Conservation (phyloP, 2,888 invertebrate genomes). For the Erpobdella octoculata region DNA sequence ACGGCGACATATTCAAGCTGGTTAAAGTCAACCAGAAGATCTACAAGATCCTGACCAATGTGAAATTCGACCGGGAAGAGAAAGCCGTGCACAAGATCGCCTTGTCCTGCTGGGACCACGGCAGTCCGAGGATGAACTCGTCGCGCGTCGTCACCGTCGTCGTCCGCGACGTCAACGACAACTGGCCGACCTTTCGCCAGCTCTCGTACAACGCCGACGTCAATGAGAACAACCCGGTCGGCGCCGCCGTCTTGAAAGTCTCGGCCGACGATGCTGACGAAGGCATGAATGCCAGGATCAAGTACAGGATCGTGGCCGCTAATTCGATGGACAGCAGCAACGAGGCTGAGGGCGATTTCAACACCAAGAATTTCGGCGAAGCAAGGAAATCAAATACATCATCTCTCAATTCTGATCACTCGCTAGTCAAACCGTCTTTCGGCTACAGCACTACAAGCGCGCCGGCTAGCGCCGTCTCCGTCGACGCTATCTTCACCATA, state of each 20-base stretch:
- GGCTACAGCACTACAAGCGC: constrained; percentile 1
- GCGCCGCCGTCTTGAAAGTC: constrained; percentile 28
- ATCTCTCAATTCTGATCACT: neutral
- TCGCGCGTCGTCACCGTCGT: constrained; percentile 61
- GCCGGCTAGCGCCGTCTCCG: neutral
- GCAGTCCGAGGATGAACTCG: constrained; percentile 8
- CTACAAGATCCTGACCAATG: neutral
- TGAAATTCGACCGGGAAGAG: constrained; percentile 16
- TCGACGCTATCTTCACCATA: constrained; percentile 7
- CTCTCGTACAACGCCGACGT: constrained; percentile 21
- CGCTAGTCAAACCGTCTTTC: neutral
- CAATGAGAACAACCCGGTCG: constrained; percentile 23
- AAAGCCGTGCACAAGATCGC: neutral
- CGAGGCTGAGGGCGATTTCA: neutral
- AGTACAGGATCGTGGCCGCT: constrained; percentile 32
- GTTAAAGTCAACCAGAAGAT: constrained; percentile 11
- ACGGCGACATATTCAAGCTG: neutral
- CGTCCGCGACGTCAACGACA: constrained; percentile 79
- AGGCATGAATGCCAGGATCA: constrained; percentile 41
- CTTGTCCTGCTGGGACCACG: constrained; percentile 24
- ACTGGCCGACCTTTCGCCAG: constrained; percentile 69
- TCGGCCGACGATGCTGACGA: constrained; percentile 37
- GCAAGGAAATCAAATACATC: neutral
- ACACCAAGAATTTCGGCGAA: neutral
- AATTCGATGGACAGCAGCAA: neutral